Evolutionary conservation across 2,797 vertebrate genomes (phyloP).

Genomic region (Parambassis ranga): DNA sequence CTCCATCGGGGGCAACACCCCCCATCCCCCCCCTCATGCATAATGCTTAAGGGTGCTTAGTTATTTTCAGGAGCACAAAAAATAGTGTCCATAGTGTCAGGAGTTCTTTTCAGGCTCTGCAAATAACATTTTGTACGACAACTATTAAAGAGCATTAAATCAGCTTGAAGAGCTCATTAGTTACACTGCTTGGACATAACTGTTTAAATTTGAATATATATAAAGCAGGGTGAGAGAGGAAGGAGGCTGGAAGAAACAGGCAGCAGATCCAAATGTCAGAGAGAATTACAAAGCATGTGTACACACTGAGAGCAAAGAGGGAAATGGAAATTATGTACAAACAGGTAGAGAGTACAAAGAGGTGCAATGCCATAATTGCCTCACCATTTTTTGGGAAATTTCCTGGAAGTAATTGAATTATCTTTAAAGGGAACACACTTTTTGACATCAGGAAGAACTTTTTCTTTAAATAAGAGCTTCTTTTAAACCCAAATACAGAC

Average conservation of each 20-base stretch:
- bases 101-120: slow-evolving; percentile 38
- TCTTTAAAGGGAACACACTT: not conserved
- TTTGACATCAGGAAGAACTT: not conserved
- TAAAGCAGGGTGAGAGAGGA: not conserved
- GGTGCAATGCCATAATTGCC: not conserved
- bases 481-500: not conserved
- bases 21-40: too few species aligned
- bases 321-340: slow-evolving; percentile 4
- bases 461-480: not conserved
- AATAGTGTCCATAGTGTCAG: slow-evolving; percentile 57
- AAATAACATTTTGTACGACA: slow-evolving; percentile 61
- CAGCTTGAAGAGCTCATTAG: slow-evolving; percentile 55
- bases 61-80: slow-evolving; percentile 67
- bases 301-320: not conserved
- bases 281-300: not conserved
- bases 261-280: slow-evolving; percentile 28
- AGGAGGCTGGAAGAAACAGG: not conserved
- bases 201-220: slow-evolving; percentile 45
- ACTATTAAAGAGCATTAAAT: slow-evolving; percentile 66
- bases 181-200: slow-evolving; percentile 39
- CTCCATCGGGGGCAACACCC: slow-evolving; percentile 7
- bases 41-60: slow-evolving; percentile 43
- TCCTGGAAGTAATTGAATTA: not conserved
- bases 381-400: not conserved
- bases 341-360: not conserved